phyloP scores from a whole-genome alignment of 1,140 invertebrate genomes.

The Zaprionus tsacasi region DNA sequence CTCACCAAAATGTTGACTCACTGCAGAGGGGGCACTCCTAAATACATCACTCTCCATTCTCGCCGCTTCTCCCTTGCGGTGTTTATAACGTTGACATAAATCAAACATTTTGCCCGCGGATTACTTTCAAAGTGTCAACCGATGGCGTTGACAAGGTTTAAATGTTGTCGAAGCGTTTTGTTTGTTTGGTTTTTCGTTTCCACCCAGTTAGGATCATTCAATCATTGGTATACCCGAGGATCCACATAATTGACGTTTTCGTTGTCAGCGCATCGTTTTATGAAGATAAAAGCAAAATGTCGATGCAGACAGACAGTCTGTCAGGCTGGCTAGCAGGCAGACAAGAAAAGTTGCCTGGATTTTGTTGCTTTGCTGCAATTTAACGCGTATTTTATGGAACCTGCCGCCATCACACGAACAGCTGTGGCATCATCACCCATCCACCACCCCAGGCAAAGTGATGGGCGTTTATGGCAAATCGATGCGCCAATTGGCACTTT shows the following conservation, averaged over 20 bases:
- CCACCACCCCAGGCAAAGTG: conserved; percentile 20
- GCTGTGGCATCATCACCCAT: conserved; percentile 1
- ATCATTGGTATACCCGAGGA: conserved; percentile 48
- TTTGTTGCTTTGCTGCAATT: conserved; percentile 64
- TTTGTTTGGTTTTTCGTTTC: conserved; percentile 62
- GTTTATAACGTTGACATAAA: conserved; percentile 67
- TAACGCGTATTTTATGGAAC: conserved; percentile 47
- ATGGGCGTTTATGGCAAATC: conserved; percentile 43
- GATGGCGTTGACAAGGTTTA: conserved; percentile 62
- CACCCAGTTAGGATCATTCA: conserved; percentile 54
- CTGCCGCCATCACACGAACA: background rate
- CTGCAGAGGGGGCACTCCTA: background rate
- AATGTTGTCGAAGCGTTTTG: conserved; percentile 37
- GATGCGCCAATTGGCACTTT: conserved; percentile 42
- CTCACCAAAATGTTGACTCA: background rate
- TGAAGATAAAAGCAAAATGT: conserved; percentile 52
- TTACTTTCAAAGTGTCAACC: conserved; percentile 65
- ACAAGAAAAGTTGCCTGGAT: conserved; percentile 43
- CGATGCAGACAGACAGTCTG: conserved; percentile 30
- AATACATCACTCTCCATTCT: background rate
- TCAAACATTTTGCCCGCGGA: conserved; percentile 68
- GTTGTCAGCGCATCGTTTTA: conserved; percentile 53
- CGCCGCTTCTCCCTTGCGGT: background rate
- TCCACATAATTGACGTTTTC: conserved; percentile 72
- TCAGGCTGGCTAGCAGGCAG: conserved; percentile 2